Conservation (phyloP, 2,113 vertebrate genomes). For the Hiodon tergisus region DNA sequence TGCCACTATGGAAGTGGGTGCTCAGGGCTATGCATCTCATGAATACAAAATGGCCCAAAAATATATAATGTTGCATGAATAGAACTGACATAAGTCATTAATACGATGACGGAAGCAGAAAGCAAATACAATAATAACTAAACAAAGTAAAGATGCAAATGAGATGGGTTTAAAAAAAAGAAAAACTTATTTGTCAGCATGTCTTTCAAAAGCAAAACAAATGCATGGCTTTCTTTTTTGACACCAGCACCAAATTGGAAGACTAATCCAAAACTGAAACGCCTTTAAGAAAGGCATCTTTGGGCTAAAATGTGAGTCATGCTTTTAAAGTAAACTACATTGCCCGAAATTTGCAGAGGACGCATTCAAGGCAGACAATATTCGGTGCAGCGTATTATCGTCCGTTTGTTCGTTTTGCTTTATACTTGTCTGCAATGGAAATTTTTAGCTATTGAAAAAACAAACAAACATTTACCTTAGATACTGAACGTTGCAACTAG, state of each 20-base stretch:
- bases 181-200: constrained; percentile 44
- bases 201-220: constrained; percentile 45
- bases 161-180: constrained; percentile 17
- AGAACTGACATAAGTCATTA: constrained; percentile 7
- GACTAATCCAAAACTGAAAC: neutral
- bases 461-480: no score
- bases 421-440: no score
- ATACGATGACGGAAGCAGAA: neutral
- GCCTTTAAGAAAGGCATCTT: no score
- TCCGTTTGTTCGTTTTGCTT: no score
- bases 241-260: neutral
- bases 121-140: neutral
- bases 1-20: constrained; percentile 36
- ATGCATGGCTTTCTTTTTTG: constrained; percentile 49
- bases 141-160: constrained; percentile 15
- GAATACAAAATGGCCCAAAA: constrained; percentile 26
- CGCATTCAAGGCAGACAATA: no score
- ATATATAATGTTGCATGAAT: constrained; percentile 14
- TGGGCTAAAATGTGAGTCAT: no score
- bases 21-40: constrained; percentile 36
- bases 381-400: no score
- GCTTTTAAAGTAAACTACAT: no score
- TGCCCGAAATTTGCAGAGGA: no score
- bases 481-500: no score
- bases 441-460: no score